A percentile compares a stretch with the other conserved stretches of the same genome.
Conservation (phyloP, 2,888 invertebrate genomes). For the Acronicta leporina region DNA sequence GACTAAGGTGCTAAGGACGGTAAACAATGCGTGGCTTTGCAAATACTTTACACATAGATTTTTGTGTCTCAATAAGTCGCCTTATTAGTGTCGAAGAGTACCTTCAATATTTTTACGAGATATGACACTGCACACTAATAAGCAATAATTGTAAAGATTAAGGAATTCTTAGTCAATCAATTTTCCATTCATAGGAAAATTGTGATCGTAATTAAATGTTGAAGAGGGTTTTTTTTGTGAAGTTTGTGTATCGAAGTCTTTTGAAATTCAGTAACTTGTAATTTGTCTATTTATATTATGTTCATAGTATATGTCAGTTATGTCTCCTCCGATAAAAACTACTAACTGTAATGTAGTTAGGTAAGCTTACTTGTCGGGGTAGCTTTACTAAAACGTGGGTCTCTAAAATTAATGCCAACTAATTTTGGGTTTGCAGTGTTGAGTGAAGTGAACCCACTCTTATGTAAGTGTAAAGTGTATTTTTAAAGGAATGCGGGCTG, state of each 20-base stretch:
- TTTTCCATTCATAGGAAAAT: slow-evolving; percentile 7
- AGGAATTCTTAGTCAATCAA: slow-evolving; percentile 43
- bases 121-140: too few species aligned
- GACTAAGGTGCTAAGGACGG: slow-evolving; percentile 10
- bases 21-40: too few species aligned
- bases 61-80: too few species aligned
- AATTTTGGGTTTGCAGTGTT: slow-evolving; percentile 88
- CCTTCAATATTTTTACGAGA: too few species aligned
- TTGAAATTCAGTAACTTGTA: slow-evolving; percentile 16
- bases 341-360: slow-evolving; percentile 68
- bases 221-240: slow-evolving; percentile 18
- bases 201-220: slow-evolving; percentile 22
- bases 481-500: slow-evolving; percentile 84
- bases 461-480: slow-evolving; percentile 85
- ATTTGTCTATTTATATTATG: slow-evolving; percentile 21
- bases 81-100: too few species aligned
- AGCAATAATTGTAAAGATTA: too few species aligned
- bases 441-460: slow-evolving; percentile 85
- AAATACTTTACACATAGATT: too few species aligned
- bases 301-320: slow-evolving; percentile 38
- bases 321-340: slow-evolving; percentile 47
- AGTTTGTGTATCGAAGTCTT: slow-evolving; percentile 20
- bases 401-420: slow-evolving; percentile 78
- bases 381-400: slow-evolving; percentile 74
- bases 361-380: slow-evolving; percentile 69